phyloP scores from a whole-genome alignment of 2,888 invertebrate species.

The Odiellus spinosus region DNA sequence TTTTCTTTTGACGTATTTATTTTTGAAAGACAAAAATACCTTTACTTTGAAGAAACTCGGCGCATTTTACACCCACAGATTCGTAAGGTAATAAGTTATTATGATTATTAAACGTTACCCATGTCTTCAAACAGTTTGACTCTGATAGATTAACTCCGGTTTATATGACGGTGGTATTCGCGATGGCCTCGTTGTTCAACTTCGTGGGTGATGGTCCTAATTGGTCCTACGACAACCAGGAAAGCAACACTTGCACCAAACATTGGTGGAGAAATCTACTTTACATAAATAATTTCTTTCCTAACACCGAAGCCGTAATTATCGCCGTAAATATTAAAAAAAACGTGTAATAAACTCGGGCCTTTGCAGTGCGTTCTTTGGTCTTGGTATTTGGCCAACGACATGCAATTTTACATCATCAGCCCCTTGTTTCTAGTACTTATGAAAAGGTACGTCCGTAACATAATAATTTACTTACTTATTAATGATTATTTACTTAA shows the following conservation, averaged over 20 bases:
- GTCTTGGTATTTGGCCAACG: too few relatives aligned
- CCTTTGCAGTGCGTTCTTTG: too few relatives aligned
- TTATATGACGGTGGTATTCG: slow-evolving; percentile 50
- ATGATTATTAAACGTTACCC: not conserved
- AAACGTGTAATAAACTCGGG: too few relatives aligned
- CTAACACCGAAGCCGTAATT: not conserved
- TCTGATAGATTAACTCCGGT: slow-evolving; percentile 53
- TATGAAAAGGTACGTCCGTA: too few relatives aligned
- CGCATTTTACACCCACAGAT: slow-evolving; percentile 8
- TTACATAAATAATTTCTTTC: slow-evolving; percentile 50
- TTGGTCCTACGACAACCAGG: slow-evolving; percentile 53
- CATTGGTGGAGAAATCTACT: slow-evolving; percentile 60
- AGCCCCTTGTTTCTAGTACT: too few relatives aligned
- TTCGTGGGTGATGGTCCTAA: slow-evolving; percentile 54
- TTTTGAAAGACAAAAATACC: slow-evolving; percentile 3
- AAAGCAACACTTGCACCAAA: slow-evolving; percentile 42
- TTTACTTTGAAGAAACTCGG: not conserved
- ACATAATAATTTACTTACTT: too few relatives aligned
- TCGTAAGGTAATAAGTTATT: slow-evolving; percentile 5
- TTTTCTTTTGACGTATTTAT: slow-evolving; percentile 8
- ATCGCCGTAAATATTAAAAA: too few relatives aligned
- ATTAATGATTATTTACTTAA: too few relatives aligned
- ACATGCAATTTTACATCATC: too few relatives aligned
- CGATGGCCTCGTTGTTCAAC: slow-evolving; percentile 54
- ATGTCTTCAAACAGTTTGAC: not conserved